Evolutionary conservation across 2,797 vertebrate genomes (phyloP).

Genomic region (Halcyon smyrnensis): DNA sequence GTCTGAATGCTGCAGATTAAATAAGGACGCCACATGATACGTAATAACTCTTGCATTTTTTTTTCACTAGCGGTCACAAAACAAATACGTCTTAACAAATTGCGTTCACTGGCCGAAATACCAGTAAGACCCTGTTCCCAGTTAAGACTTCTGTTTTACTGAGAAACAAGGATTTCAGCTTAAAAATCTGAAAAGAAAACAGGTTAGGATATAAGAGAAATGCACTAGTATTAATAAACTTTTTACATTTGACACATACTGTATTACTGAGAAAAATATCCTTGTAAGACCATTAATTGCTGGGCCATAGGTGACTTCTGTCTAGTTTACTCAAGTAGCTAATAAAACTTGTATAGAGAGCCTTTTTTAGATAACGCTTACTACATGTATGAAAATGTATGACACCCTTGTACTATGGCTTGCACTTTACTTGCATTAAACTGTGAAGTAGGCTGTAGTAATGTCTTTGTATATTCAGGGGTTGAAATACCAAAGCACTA

Average conservation of each 20-base stretch:
- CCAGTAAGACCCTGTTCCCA: conserved; percentile 47
- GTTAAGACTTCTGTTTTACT: conserved; percentile 56
- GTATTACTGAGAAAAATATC: conserved; percentile 66
- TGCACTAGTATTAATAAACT: conserved; percentile 69
- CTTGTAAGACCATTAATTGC: conserved; percentile 69
- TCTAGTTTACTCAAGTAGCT: conserved; percentile 71
- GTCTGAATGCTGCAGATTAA: conserved; percentile 57
- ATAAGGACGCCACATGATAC: background rate
- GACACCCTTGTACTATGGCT: conserved; percentile 76
- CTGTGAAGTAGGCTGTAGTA: conserved; percentile 77
- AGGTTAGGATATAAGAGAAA: conserved; percentile 44
- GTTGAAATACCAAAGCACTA: conserved; percentile 74
- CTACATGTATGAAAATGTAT: conserved; percentile 69
- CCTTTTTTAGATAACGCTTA: conserved; percentile 69
- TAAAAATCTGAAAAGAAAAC: conserved; percentile 37
- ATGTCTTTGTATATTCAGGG: conserved; percentile 74
- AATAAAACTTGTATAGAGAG: conserved; percentile 69
- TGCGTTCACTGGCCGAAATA: conserved; percentile 9
- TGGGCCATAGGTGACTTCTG: conserved; percentile 70
- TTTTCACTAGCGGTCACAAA: conserved; percentile 52
- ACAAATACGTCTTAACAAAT: conserved; percentile 24
- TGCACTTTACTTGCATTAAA: conserved; percentile 80
- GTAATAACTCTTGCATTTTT: background rate
- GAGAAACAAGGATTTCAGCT: conserved; percentile 66
- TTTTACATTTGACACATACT: conserved; percentile 73